Conservation (phyloP, 2,888 invertebrate species). For the Beris morrisii region DNA sequence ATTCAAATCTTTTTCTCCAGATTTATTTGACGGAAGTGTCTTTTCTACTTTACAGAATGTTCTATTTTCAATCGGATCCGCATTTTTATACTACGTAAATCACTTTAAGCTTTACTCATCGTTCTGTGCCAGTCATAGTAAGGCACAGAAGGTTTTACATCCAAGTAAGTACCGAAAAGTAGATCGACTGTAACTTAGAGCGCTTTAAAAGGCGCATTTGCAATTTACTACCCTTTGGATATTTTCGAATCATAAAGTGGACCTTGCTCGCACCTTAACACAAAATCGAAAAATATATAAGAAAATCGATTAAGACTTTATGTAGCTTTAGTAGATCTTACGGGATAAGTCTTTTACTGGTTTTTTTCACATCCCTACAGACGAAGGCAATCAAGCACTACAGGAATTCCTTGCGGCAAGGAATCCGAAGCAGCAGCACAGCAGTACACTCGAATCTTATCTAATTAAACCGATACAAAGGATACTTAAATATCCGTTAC, state of each 20-base stretch:
- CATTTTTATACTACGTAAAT: slow-evolving; percentile 96
- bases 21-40: background rate
- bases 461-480: slow-evolving; percentile 98
- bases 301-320: too few relatives aligned
- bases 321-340: too few relatives aligned
- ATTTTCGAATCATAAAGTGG: too few relatives aligned
- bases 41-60: slow-evolving; percentile 69
- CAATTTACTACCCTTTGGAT: too few relatives aligned
- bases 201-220: too few relatives aligned
- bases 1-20: too few relatives aligned
- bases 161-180: slow-evolving; percentile 74
- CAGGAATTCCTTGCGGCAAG: slow-evolving; percentile 93
- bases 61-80: slow-evolving; percentile 92
- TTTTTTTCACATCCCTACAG: slow-evolving; percentile 55
- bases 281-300: too few relatives aligned
- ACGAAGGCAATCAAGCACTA: slow-evolving; percentile 94
- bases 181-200: too few relatives aligned
- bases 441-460: slow-evolving; percentile 95
- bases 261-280: too few relatives aligned
- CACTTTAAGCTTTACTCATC: slow-evolving; percentile 99
- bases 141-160: slow-evolving; percentile 97
- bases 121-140: slow-evolving; percentile 98
- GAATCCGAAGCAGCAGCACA: slow-evolving; percentile 96
- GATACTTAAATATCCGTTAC: slow-evolving; percentile 94
- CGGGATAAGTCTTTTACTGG: too few relatives aligned